Percentiles rank a stretch among this genome's conserved stretches.
phyloP scores from a whole-genome alignment of 2,797 vertebrate species.

The Anolis apletophallus region DNA sequence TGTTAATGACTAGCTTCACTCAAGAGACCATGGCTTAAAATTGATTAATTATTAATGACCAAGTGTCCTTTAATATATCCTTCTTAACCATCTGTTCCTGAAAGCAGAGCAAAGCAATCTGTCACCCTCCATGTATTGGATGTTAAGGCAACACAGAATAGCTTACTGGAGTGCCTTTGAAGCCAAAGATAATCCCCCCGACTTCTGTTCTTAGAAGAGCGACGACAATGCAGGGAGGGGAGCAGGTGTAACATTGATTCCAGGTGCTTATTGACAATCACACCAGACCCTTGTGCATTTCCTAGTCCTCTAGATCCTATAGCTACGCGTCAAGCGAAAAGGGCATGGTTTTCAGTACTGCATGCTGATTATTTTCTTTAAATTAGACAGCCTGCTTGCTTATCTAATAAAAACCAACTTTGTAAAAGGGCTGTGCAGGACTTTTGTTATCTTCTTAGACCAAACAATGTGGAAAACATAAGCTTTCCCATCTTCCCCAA shows the following conservation, averaged over 20 bases:
- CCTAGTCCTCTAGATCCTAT: neutral
- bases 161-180: constrained; percentile 11
- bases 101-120: constrained; percentile 22
- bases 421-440: neutral
- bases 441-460: neutral
- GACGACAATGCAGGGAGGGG: neutral
- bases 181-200: constrained; percentile 10
- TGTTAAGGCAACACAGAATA: constrained; percentile 15
- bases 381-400: neutral
- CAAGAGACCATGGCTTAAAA: constrained; percentile 13
- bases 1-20: neutral
- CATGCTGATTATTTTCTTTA: neutral
- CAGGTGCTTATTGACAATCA: constrained; percentile 9
- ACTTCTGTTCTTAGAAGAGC: constrained; percentile 9
- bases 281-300: neutral
- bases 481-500: neutral
- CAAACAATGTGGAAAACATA: neutral
- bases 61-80: constrained; percentile 16
- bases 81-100: constrained; percentile 25
- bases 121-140: constrained; percentile 4
- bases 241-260: constrained; percentile 20
- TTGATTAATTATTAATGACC: constrained; percentile 32
- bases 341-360: neutral
- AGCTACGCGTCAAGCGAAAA: neutral
- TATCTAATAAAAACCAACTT: neutral